Conservation (phyloP, 1,140 invertebrate species). For the Mycetomoellerius zeteki region DNA sequence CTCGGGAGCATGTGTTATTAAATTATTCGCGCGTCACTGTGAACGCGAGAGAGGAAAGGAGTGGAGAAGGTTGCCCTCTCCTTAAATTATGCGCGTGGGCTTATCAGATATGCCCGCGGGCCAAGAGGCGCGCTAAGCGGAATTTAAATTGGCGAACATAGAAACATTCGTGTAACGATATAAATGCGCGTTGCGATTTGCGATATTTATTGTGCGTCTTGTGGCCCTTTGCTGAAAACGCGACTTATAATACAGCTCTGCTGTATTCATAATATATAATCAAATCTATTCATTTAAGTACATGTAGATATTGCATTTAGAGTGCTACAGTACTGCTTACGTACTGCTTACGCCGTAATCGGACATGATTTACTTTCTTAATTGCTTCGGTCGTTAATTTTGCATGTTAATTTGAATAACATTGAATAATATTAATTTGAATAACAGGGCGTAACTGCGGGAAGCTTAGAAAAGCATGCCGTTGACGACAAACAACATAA, state of each 20-base stretch:
- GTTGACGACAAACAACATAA: neutral
- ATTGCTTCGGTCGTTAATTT: slow-evolving; percentile 13
- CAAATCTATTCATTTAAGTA: neutral
- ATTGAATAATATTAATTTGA: neutral
- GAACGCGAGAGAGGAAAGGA: neutral
- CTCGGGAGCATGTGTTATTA: slow-evolving; percentile 63
- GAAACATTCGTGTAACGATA: slow-evolving; percentile 49
- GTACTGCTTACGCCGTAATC: no score
- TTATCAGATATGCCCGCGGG: slow-evolving; percentile 56
- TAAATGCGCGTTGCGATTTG: slow-evolving; percentile 51
- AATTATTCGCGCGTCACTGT: slow-evolving; percentile 59
- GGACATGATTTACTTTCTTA: neutral
- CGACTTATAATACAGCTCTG: neutral
- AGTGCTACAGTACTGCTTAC: neutral
- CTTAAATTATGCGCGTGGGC: slow-evolving; percentile 42
- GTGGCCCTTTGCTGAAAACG: neutral
- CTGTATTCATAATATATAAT: neutral
- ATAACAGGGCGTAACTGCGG: no score
- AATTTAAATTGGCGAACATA: slow-evolving; percentile 55
- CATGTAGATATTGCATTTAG: neutral
- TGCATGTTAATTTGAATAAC: neutral
- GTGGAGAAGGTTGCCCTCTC: neutral
- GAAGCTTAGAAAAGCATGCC: neutral
- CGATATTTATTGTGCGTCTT: slow-evolving; percentile 30
- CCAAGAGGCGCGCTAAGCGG: slow-evolving; percentile 47